phyloP scores from a whole-genome alignment of 1,140 invertebrate species.

The Lepidurus arcticus region DNA sequence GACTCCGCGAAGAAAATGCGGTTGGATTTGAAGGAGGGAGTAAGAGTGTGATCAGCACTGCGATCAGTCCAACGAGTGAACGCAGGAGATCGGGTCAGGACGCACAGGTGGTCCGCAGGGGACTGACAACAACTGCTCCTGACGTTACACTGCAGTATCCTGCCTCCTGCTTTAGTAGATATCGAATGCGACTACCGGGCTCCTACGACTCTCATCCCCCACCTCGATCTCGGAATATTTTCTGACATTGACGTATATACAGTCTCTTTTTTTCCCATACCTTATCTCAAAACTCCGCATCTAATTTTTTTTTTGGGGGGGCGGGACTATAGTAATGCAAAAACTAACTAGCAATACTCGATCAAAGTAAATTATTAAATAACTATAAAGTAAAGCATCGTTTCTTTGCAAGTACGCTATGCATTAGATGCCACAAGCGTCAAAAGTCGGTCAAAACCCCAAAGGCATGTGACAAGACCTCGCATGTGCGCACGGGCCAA shows the following conservation, averaged over 20 bases:
- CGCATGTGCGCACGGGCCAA: background rate
- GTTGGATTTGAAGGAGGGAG: background rate
- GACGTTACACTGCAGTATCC: slow-evolving; percentile 11
- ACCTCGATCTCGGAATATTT: background rate
- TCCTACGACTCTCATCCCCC: background rate
- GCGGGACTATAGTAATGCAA: too few relatives aligned
- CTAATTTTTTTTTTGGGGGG: background rate
- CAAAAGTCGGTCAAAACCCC: background rate
- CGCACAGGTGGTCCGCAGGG: slow-evolving; percentile 1
- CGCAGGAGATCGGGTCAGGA: slow-evolving; percentile 20
- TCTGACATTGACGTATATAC: background rate
- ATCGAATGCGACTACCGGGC: background rate
- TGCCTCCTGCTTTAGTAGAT: background rate
- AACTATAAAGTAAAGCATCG: background rate
- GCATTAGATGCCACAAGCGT: background rate
- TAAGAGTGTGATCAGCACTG: background rate
- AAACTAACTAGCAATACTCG: too few relatives aligned
- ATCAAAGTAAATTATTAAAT: background rate
- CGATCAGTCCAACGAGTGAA: background rate
- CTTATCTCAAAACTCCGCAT: background rate
- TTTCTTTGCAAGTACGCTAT: background rate
- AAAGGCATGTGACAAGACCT: background rate
- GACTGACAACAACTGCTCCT: slow-evolving; percentile 18
- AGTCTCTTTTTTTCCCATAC: background rate
- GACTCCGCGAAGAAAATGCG: background rate